Evolutionary conservation across 2,888 invertebrate species (phyloP).

Genomic region (Rotaria magnacalcarata): DNA sequence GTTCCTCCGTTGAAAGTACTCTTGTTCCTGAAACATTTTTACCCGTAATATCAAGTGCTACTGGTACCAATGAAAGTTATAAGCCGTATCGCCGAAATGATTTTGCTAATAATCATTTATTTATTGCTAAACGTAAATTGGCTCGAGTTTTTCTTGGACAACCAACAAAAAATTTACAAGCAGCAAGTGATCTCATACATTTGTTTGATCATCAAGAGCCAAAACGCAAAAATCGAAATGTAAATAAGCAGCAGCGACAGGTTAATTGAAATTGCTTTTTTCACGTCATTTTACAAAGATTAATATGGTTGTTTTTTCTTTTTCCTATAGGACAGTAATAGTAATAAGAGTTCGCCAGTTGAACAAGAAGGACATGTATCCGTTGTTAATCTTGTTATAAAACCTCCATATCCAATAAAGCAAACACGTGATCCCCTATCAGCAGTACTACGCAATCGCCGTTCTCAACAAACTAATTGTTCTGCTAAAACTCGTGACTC

Average conservation of each 20-base stretch:
- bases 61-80: not conserved
- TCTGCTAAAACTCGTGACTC: no score
- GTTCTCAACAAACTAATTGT: no score
- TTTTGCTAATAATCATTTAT: conserved; percentile 23
- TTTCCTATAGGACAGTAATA: not conserved
- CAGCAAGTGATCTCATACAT: not conserved
- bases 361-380: not conserved
- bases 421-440: not conserved
- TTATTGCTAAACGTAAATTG: not conserved
- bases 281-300: no score
- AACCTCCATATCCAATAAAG: not conserved
- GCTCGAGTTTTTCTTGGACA: not conserved
- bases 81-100: not conserved
- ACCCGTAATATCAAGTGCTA: not conserved
- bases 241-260: not conserved
- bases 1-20: not conserved
- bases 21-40: not conserved
- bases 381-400: not conserved
- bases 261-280: not conserved
- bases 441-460: not conserved
- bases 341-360: not conserved
- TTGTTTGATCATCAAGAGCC: not conserved
- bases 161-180: not conserved
- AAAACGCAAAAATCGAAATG: not conserved
- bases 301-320: not conserved